Conservation (phyloP, 2,888 invertebrate species). For the Drosophila silvestris region DNA sequence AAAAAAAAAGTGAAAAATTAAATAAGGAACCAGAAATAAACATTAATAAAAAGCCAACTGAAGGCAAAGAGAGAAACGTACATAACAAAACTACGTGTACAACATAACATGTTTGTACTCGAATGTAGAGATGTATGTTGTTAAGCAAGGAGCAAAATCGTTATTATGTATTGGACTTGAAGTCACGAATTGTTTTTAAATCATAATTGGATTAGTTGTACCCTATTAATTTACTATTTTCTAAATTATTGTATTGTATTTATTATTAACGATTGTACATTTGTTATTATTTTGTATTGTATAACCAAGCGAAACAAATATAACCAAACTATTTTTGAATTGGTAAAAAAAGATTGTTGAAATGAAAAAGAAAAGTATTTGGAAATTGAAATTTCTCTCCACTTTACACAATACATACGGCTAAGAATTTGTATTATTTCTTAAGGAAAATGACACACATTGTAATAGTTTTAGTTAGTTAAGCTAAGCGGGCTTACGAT, state of each 20-base stretch:
- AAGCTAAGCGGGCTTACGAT: slow-evolving; percentile 70
- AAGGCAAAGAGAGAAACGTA: slow-evolving; percentile 27
- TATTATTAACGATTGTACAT: slow-evolving; percentile 46
- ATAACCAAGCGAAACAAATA: slow-evolving; percentile 29
- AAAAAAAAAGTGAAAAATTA: slow-evolving; percentile 23
- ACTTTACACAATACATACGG: slow-evolving; percentile 49
- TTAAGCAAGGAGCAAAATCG: slow-evolving; percentile 19
- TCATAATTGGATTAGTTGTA: slow-evolving; percentile 37
- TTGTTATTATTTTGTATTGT: slow-evolving; percentile 53
- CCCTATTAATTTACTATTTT: slow-evolving; percentile 43
- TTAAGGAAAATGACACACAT: slow-evolving; percentile 49
- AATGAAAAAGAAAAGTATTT: slow-evolving; percentile 67
- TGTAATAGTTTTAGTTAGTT: slow-evolving; percentile 45
- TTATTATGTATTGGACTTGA: slow-evolving; percentile 75
- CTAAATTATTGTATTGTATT: slow-evolving; percentile 63
- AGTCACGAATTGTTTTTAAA: slow-evolving; percentile 70
- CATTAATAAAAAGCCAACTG: slow-evolving; percentile 31
- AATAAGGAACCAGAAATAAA: slow-evolving; percentile 33
- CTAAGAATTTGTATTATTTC: slow-evolving; percentile 53
- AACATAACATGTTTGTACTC: background rate
- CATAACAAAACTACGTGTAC: background rate
- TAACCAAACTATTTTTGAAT: slow-evolving; percentile 66
- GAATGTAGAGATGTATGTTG: slow-evolving; percentile 9
- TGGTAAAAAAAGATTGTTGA: slow-evolving; percentile 51
- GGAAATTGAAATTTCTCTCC: slow-evolving; percentile 74